Evolutionary conservation across 1,140 invertebrate genomes (phyloP).

Genomic region (Phymorhynchus buccinoides): DNA sequence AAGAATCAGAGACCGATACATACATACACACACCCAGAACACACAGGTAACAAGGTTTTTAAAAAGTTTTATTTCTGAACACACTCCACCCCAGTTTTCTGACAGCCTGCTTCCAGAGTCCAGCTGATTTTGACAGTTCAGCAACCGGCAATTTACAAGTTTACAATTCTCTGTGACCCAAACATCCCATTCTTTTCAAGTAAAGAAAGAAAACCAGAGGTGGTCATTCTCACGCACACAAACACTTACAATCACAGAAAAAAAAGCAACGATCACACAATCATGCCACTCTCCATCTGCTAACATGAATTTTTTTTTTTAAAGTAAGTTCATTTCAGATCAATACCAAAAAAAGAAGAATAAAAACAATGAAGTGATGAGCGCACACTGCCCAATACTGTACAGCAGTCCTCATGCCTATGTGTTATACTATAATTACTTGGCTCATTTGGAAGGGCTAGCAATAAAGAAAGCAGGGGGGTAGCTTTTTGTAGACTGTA

Average conservation of each 20-base stretch:
- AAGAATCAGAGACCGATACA: too few relatives aligned
- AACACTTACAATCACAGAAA: not conserved
- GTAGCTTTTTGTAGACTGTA: too few relatives aligned
- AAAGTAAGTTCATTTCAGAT: too few relatives aligned
- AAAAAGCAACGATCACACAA: not conserved
- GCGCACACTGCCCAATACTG: too few relatives aligned
- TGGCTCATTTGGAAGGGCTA: too few relatives aligned
- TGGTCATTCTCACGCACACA: not conserved
- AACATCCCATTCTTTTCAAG: too few relatives aligned
- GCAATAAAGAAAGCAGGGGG: too few relatives aligned
- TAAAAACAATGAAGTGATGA: too few relatives aligned
- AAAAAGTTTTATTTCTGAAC: not conserved
- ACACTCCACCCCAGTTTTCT: not conserved
- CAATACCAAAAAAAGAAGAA: too few relatives aligned
- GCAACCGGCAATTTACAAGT: not conserved
- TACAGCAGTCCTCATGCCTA: too few relatives aligned
- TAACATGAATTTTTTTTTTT: not conserved
- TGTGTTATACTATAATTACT: too few relatives aligned
- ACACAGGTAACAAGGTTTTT: not conserved
- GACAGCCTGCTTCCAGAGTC: not conserved
- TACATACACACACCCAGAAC: conserved; percentile 14
- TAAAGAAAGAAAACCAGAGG: not conserved
- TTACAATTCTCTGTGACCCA: too few relatives aligned
- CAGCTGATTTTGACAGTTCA: not conserved
- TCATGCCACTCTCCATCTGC: not conserved